Base-by-base conservation (phyloP, 2,113 vertebrate species). In the Alethe castanea region DNA sequence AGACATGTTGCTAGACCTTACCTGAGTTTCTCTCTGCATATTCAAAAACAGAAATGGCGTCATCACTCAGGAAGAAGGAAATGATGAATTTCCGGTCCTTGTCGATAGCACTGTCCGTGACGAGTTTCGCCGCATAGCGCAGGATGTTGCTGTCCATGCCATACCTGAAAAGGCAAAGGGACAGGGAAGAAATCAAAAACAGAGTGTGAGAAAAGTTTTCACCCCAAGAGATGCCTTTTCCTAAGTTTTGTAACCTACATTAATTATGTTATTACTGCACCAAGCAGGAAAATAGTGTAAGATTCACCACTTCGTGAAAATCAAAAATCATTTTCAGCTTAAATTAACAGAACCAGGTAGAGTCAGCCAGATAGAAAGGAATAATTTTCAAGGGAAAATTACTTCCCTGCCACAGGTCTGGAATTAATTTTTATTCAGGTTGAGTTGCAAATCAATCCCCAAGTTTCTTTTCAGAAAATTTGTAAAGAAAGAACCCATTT, bases 31-130 rank as follows among this genome's bases (percentile, higher is more conserved):
- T 96, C 94, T 98, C 97, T 17, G 64, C 40, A 47, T 74, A 91
- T 94, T 99, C 99, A 96, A 98, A 99, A 82, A 99, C 89, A 12
- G 97, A 96, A 88, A 99, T 97, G 78, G 98, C 98, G 95, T 99
- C 98, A 96, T 99, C 98, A 8, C 97, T 91, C 71, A 99, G 98
- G 97, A 98, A 98, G 97, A 97, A 99, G 77, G 98, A 99, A 85
- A 99, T 97, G 71, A 99, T 82, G 90, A 99, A 99, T 80, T 96
- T 95, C 28, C 98, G 96, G 7, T 98, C 97, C 57, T 53, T 90
- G 90, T 99, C 98, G 8, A 96, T 52, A 22, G 97, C 85, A 92
- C 95, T 97, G 12, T 94, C 91, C 5, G 98, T 98, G 92, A 98
- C 25, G 69, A 98, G 96, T 95, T 98, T 99, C 35, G 98, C 99